Evolutionary conservation across 1,140 invertebrate genomes (phyloP), one percentile per base, ranked within the genome.

Genomic region (Lucilia sericata): DNA sequence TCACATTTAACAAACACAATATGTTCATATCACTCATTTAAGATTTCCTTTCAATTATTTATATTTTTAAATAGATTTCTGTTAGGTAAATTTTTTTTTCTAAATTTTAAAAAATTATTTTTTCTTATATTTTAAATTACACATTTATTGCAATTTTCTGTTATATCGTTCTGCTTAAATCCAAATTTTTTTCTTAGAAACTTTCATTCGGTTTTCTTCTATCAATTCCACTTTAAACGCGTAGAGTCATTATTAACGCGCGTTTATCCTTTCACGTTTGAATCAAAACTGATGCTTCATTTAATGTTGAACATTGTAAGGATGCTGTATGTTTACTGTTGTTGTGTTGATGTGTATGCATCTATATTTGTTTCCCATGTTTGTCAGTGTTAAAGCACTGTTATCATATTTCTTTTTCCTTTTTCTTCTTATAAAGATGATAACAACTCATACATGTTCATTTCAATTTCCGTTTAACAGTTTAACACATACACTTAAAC

Each of bases 231-330:
- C 12, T 55, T 55, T 14, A n/a, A 17, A 55, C 42, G 42, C 42
- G 42, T 80, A 49, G 10, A 21, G 42, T n/a, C 42, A 14, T 14
- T 49, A 80, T 80, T 80, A 80, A 80, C 42, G 42, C 76, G 47
- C 76, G 76, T 80, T 80, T 80, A 80, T 80, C 76, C 76, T 25
- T 80, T 49, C 76, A 80, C 76, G 76, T 49, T 80, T 80, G n/a
- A 80, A 80, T 47, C 21, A 80, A 80, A 80, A 80, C 76, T 80
- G 76, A 80, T 80, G 76, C 76, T 80, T 47, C n/a, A 80, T 49
- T 49, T 49, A 34, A 80, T 49, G 21, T 17, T 80, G n/a, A 80
- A 80, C 47, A 80, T 49, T 12, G 17, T 49, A 80, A 80, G 36
- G 76, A 80, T 80, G 76, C 76, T 80, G 42, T 76, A 30, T 36